Percentiles rank a stretch among this genome's conserved stretches.
Conservation (phyloP, 2,888 invertebrate genomes). For the Ennomos erosarius region DNA sequence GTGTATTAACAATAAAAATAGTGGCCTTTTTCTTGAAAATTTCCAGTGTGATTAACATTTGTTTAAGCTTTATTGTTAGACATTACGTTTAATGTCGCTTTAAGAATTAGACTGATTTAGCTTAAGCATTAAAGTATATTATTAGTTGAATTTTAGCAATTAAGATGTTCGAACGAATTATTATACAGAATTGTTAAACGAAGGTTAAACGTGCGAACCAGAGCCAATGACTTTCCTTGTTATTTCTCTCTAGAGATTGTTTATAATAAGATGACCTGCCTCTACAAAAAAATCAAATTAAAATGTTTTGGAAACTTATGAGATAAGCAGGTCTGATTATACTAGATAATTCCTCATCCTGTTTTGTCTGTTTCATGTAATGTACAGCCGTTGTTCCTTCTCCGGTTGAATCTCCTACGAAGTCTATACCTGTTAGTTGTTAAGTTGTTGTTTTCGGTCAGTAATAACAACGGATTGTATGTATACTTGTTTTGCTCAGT, state of each 20-base stretch:
- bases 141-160: conserved; percentile 74
- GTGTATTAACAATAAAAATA: conserved; percentile 53
- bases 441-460: conserved; percentile 66
- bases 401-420: conserved; percentile 49
- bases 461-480: conserved; percentile 52
- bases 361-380: conserved; percentile 46
- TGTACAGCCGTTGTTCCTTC: conserved; percentile 41
- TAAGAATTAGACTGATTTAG: conserved; percentile 86
- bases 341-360: conserved; percentile 34
- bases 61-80: conserved; percentile 82
- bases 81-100: conserved; percentile 76
- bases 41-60: conserved; percentile 78
- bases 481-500: conserved; percentile 54
- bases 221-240: conserved; percentile 29
- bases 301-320: background rate
- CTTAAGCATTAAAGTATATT: conserved; percentile 81
- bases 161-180: conserved; percentile 71
- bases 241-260: conserved; percentile 14
- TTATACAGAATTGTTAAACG: conserved; percentile 34
- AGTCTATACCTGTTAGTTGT: conserved; percentile 63
- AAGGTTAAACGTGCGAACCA: conserved; percentile 25
- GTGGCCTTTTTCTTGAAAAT: conserved; percentile 77
- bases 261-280: conserved; percentile 12
- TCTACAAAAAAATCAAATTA: background rate
- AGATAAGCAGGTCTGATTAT: conserved; percentile 5